Evolutionary conservation across 2,113 vertebrate genomes (phyloP), one percentile per base, ranked within the genome.

Genomic region (Pseudopipra pipra): DNA sequence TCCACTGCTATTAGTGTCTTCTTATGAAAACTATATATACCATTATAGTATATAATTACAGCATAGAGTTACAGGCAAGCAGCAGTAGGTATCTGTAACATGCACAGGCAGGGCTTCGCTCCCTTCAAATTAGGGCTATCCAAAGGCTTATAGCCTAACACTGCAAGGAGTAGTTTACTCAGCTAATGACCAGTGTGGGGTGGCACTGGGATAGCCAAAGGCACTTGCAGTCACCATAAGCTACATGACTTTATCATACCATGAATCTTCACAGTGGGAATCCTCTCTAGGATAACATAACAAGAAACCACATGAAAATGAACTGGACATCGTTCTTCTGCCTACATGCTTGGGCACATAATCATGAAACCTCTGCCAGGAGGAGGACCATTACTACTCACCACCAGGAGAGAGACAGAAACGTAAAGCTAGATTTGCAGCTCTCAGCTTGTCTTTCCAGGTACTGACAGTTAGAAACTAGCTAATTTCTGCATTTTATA

Each of bases 1-100:
- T 95, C 94, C 85, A 92, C 88, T 86, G 75, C 92, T 96, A 83
- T 93, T 94, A 96, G 82, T 76, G 71, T 93, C 92, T 96, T 61
- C 87, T 88, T 85, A 80, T 41, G 63, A 94, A 93, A 88, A 92
- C 90, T 94, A 93, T 90, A 94, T 82, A 90, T 91, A 91, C 90
- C 82, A 46, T 83, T 73, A 92, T 72, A 73, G 74, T 49, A 61
- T 54, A 44, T 58, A 90, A 90, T 90, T 91, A 83, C 87, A 90
- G 75, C 83, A 58, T 37, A 83, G 85, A 90, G 37, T 80, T 82
- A 93, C 7, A 96, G 74, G 78, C 85, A 90, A 87, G 83, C 71
- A 88, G 87, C 78, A 62, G 82, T 70, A 79, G 44, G 66, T 54
- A 58, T 70, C 90, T 73, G 6, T 56, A 77, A 90, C 37, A 12